Conservation (phyloP, 1,140 invertebrate genomes). For the Penaeus indicus region DNA sequence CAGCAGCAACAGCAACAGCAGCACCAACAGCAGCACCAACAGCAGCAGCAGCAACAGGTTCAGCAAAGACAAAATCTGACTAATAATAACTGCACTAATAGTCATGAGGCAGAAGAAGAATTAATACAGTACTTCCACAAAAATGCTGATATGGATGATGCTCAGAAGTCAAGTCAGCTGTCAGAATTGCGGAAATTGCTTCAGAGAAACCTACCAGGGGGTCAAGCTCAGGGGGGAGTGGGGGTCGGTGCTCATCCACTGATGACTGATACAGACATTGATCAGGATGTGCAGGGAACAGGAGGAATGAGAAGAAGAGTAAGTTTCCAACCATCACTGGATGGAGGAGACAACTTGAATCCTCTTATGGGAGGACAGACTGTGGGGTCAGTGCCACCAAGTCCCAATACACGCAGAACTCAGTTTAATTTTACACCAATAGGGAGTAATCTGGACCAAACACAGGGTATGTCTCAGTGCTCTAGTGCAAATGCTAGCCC, state of each 20-base stretch:
- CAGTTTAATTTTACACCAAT: constrained; percentile 89
- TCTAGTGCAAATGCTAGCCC: constrained; percentile 76
- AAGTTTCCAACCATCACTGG: constrained; percentile 75
- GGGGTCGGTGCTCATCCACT: constrained; percentile 9
- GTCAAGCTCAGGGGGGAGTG: constrained; percentile 29
- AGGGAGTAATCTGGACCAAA: constrained; percentile 74
- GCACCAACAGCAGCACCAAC: constrained; percentile 22
- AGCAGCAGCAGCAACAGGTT: constrained; percentile 24
- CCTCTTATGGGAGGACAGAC: constrained; percentile 45
- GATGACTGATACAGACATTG: constrained; percentile 26
- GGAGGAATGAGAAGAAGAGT: constrained; percentile 72
- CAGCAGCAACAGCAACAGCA: constrained; percentile 1
- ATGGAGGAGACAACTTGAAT: constrained; percentile 49
- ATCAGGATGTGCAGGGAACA: constrained; percentile 36
- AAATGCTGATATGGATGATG: constrained; percentile 54
- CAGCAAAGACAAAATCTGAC: constrained; percentile 7
- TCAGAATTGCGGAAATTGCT: constrained; percentile 81
- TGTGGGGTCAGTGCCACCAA: constrained; percentile 71
- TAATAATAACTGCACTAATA: constrained; percentile 35
- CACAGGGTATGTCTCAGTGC: constrained; percentile 57
- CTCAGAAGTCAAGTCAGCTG: constrained; percentile 74
- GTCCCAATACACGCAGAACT: constrained; percentile 78
- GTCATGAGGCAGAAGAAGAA: constrained; percentile 55
- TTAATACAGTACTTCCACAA: constrained; percentile 58
- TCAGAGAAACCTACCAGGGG: constrained; percentile 76